Evolutionary conservation across 2,888 invertebrate genomes (phyloP), one percentile per base, ranked within the genome.

Genomic region (Drosophila bunnanda): DNA sequence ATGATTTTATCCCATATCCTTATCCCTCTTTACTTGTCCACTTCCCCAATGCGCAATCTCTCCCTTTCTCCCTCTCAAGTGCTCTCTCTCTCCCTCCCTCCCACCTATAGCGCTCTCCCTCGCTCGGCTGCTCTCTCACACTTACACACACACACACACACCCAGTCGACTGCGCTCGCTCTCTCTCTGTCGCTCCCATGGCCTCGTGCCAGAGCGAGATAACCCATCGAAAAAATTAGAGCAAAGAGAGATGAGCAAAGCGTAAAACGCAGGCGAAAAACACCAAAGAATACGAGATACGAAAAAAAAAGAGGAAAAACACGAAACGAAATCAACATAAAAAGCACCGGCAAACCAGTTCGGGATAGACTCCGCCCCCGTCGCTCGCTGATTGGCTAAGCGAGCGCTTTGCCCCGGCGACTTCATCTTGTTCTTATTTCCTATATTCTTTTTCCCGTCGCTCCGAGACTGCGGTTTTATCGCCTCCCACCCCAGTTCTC

Each of bases 311-410:
- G 70, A 64, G 67, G 67, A 66, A 79, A 61, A 61, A 76, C 76
- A 70, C 66, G 79, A 60, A 74, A 57, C 79, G 75, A 88, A 89
- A 88, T 84, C 78, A 78, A 78, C 82, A 89, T 77, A 82, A 79
- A 88, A 88, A 77, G 82, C 77, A 76, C 78, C 80, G 82, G 76
- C 77, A 80, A 89, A 90, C 90, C 83, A 89, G 90, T 91, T 91
- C 81, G 78, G 76, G 74, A 76, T 80, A 89, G 87, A 89, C 91
- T 89, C 91, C 91, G 91, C 91, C 91, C 82, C 84, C 88, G 79
- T 81, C 81, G 82, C 68, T 56, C 82, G 86, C 84, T 90, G 91
- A 91, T 91, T 91, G 91, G 91, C 89, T 86, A 89, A 86, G 88
- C 77, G 74, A 36, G 54, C 52, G 78, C 84, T 83, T 78, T 78